These are phyloP conservation scores for Eurosta solidaginis DNA, from an alignment of 1,140 invertebrate species.

Conservation along the genomic window DNA sequence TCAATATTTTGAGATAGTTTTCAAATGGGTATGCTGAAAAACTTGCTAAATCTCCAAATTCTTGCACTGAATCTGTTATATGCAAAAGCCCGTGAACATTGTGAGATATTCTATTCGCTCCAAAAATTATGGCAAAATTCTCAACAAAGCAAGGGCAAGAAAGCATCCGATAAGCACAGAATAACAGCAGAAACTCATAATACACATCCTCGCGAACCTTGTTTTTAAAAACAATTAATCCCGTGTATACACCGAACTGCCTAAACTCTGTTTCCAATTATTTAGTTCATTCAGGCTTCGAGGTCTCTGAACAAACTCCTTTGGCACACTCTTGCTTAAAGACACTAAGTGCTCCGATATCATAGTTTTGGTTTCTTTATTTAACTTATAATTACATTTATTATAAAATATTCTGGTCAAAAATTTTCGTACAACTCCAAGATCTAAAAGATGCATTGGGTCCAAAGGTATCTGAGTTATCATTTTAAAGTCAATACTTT, in stretches of 20 bases:
- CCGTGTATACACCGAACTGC: slow-evolving; percentile 5
- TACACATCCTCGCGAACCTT: neutral
- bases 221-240: neutral
- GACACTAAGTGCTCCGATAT: slow-evolving; percentile 32
- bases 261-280: slow-evolving; percentile 39
- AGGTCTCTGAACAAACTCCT: slow-evolving; percentile 37
- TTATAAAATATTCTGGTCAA: neutral
- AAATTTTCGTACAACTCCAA: slow-evolving; percentile 39
- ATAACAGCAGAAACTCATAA: neutral
- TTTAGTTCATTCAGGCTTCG: slow-evolving; percentile 13
- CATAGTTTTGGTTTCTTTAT: slow-evolving; percentile 26
- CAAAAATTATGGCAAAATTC: neutral
- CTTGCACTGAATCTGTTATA: neutral
- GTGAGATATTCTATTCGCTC: neutral
- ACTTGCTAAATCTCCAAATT: neutral
- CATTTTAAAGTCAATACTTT: slow-evolving; percentile 33
- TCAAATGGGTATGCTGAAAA: neutral
- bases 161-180: slow-evolving; percentile 34
- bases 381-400: neutral
- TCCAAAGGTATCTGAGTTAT: slow-evolving; percentile 37
- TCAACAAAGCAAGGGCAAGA: neutral
- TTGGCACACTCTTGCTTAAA: too few species aligned
- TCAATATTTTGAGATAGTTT: too few species aligned
- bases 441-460: slow-evolving; percentile 40
- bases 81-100: neutral